Evolutionary conservation across 2,888 invertebrate genomes (phyloP).

Genomic region (Drosophila sordidula): DNA sequence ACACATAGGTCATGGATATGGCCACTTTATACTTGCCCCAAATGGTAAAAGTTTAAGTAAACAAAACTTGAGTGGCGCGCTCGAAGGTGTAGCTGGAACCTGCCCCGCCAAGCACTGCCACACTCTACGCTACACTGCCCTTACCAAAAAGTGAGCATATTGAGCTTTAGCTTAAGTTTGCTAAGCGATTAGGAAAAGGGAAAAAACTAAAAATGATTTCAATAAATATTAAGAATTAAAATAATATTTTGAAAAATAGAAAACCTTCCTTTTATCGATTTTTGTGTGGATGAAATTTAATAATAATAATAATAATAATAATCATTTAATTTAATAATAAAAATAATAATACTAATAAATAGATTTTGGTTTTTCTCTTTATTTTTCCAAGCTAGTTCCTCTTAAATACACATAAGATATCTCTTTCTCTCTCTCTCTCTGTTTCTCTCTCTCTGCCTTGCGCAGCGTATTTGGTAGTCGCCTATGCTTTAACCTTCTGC

Average conservation of each 20-base stretch:
- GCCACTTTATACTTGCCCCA: slow-evolving; percentile 76
- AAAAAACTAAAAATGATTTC: no score
- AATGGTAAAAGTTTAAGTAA: slow-evolving; percentile 79
- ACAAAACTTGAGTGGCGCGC: slow-evolving; percentile 70
- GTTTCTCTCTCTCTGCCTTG: neutral
- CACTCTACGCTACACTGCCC: slow-evolving; percentile 6
- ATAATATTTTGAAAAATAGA: no score
- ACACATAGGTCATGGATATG: slow-evolving; percentile 12
- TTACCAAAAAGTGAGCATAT: neutral
- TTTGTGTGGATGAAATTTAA: no score
- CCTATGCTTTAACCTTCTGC: neutral
- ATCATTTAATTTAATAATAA: no score
- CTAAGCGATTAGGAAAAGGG: neutral
- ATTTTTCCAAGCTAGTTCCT: no score
- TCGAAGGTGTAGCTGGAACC: slow-evolving; percentile 20
- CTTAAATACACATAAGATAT: no score
- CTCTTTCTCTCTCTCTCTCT: neutral
- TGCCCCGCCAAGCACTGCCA: slow-evolving; percentile 10
- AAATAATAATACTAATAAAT: no score
- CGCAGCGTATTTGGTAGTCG: slow-evolving; percentile 26
- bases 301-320: no score
- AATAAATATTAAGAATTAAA: no score
- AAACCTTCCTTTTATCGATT: no score
- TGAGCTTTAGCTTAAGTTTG: neutral
- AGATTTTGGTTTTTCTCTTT: no score